Evolutionary conservation across 2,797 vertebrate species (phyloP).

Genomic region (Perodicticus potto): DNA sequence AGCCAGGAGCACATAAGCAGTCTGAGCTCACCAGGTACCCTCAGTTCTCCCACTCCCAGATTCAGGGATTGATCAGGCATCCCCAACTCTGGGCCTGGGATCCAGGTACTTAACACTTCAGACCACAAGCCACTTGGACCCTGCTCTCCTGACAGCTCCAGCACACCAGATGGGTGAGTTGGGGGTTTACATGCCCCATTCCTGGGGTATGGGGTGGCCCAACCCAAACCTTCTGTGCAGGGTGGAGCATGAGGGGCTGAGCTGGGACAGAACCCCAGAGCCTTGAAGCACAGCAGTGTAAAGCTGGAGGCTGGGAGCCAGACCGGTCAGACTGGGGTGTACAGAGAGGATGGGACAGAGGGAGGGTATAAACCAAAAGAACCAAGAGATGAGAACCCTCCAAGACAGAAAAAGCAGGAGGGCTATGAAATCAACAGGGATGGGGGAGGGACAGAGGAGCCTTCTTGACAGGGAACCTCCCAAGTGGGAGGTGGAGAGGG

Average conservation of each 20-base stretch:
- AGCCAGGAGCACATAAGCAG: background rate
- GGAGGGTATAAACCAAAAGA: conserved; percentile 5
- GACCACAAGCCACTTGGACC: background rate
- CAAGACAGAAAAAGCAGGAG: conserved; percentile 34
- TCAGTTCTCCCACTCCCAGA: background rate
- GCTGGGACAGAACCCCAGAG: conserved; percentile 57
- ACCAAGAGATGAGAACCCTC: conserved; percentile 25
- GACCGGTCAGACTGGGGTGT: conserved; percentile 76
- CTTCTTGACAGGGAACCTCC: conserved; percentile 71
- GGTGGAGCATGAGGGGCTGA: conserved; percentile 59
- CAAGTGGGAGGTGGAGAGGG: conserved; percentile 49
- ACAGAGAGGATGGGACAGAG: conserved; percentile 42
- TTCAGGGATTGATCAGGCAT: background rate
- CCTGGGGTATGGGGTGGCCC: conserved; percentile 39
- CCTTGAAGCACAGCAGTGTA: conserved; percentile 40
- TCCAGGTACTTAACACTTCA: background rate
- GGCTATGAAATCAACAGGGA: conserved; percentile 16
- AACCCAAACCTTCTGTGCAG: conserved; percentile 65
- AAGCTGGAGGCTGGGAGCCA: conserved; percentile 61
- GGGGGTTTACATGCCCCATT: conserved; percentile 47
- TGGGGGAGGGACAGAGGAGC: conserved; percentile 10
- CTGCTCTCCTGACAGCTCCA: background rate
- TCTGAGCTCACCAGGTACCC: background rate
- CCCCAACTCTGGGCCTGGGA: background rate
- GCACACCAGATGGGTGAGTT: background rate